Evolutionary conservation across 2,113 vertebrate genomes (phyloP), one percentile per base, ranked within the genome.

Genomic region (Xiphophorus hellerii): DNA sequence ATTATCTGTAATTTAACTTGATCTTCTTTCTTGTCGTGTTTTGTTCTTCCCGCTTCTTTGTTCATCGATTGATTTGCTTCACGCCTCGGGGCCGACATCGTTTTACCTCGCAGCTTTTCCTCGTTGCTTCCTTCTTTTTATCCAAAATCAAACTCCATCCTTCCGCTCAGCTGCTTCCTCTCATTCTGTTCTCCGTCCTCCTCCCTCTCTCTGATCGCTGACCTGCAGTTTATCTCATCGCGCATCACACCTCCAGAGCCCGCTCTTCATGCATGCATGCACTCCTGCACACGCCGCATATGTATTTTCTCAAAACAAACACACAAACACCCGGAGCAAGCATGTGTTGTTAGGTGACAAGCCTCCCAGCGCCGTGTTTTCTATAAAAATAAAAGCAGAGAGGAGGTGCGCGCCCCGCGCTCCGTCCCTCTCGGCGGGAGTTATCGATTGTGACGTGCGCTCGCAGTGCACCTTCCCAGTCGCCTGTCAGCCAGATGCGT

Each of bases 391-490:
- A 87, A 84, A 87, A 82, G 63, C 80, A 77, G 76, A 66, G 81
- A 81, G 69, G 78, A 76, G 79, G 74, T 35, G 60, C 42, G 63
- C 80, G n/a, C 74, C 75, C 74, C 69, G 61, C 25, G 15, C 61
- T 71, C 92, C 95, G 92, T 95, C 96, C 93, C 93, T 91, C 94
- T 62, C 82, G 92, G 92, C 90, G 74, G 88, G 92, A 85, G 90
- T 92, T 90, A 92, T 92, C 84, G 85, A 88, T 88, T 87, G 88
- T 92, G 91, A 91, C 91, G 84, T 90, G 88, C 88, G 94, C 94
- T 94, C 84, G 93, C 83, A 91, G 92, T 94, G 94, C 93, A 95
- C 95, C 94, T 96, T 96, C 92, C 90, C 82, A 92, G 94, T 86
- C 75, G 66, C 93, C 88, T 95, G 87, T 96, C 95, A 96, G 1